A percentile compares a stretch with the other conserved stretches of the same genome.
Evolutionary conservation across 2,888 invertebrate species (phyloP).

Genomic region (Ganaspis brasiliensis): DNA sequence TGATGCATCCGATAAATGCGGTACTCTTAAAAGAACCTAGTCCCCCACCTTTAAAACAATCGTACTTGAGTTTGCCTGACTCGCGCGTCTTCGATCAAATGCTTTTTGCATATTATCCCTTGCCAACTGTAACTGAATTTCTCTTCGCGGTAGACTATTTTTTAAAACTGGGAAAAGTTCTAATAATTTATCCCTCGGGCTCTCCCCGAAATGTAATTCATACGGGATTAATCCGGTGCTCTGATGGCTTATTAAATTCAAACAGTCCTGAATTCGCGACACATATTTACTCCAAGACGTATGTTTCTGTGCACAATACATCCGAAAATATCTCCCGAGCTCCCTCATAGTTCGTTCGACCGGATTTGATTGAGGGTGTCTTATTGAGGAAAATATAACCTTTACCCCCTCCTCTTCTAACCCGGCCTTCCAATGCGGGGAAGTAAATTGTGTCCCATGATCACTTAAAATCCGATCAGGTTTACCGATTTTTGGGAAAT

Average conservation of each 20-base stretch:
- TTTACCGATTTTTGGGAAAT: conserved; percentile 7
- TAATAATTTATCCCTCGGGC: neutral
- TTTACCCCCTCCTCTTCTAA: neutral
- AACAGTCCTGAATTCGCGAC: neutral
- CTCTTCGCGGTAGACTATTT: no score
- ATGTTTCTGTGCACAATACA: neutral
- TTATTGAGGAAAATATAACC: neutral
- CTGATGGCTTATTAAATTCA: neutral
- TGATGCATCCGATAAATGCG: no score
- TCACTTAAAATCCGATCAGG: conserved; percentile 28
- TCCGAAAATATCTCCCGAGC: neutral
- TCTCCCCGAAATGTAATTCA: neutral
- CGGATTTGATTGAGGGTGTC: neutral
- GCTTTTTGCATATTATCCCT: no score
- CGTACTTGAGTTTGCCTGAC: no score
- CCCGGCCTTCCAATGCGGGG: conserved; percentile 23
- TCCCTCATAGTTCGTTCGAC: neutral
- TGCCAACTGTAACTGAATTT: no score
- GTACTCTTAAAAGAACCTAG: no score
- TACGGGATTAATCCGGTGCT: neutral
- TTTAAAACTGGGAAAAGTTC: neutral
- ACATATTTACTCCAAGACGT: neutral
- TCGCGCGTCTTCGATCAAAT: no score
- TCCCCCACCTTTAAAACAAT: no score
- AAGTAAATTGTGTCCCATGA: conserved; percentile 47